Evolutionary conservation across 2,797 vertebrate genomes (phyloP), one percentile per base, ranked within the genome.

Genomic region (Centropyge bicolor): DNA sequence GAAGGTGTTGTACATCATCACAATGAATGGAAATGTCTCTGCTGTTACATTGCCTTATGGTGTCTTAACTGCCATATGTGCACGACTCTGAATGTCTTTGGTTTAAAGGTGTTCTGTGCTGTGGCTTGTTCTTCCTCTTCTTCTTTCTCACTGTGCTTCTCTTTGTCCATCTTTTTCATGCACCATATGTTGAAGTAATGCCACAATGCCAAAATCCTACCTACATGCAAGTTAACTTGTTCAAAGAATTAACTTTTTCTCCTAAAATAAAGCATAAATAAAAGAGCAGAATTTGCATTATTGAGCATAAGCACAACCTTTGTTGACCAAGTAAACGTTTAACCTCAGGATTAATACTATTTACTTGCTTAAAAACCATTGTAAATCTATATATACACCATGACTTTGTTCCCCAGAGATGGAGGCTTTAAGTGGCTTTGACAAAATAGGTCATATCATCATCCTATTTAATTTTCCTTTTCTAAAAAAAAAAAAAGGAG

Each of bases 371-470:
- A n/a, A 81, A 40, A 70, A 55, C 38, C 22, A 14, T 24, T 57
- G 20, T 17, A 45, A n/a, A 51, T 71, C 59, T 79, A 83, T 81
- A 86, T 76, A 78, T 82, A 82, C 41, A 82, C 41, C 17, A 22
- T 54, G 41, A 76, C 22, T 78, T 76, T 71, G 43, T 59, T 91
- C 87, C 85, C 86, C 16, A 60, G 54, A 80, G 89, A 89, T 62
- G 40, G 45, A 69, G 56, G 74, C 81, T 88, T 89, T 87, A 86
- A 92, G 84, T 90, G 82, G 80, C 80, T 87, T 82, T 74, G 56
- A 76, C 81, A 71, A 94, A 93, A 84, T 92, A 75, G 92, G 93
- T 89, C 92, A 90, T 81, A 85, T 79, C 85, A 80, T 86, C 85
- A 86, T 76, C 87, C 85, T 74, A 67, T 88, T 88, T 84, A 54